Percentiles rank a stretch among this genome's conserved stretches.
These are phyloP conservation scores for Chesias legatella DNA, from an alignment of 2,888 invertebrate genomes.

Conservation along the genomic window DNA sequence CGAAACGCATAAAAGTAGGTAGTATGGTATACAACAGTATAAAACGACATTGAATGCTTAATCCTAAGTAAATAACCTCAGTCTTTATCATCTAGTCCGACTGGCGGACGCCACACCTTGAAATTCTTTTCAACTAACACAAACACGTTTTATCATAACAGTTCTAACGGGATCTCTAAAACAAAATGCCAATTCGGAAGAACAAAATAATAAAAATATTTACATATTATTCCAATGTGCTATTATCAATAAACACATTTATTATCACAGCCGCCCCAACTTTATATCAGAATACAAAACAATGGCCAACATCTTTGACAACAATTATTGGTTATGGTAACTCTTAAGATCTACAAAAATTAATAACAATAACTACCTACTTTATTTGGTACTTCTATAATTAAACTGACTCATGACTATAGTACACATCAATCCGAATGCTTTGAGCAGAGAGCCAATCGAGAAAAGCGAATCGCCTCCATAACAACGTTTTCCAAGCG, in stretches of 20 bases:
- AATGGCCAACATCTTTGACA: background rate
- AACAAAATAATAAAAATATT: no score
- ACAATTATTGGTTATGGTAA: conserved; percentile 2
- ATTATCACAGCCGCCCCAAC: conserved; percentile 4
- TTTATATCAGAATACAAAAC: background rate
- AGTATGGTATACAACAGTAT: conserved; percentile 5
- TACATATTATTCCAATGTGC: background rate
- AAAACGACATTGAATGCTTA: conserved; percentile 18
- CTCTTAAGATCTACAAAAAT: conserved; percentile 1
- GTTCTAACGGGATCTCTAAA: background rate
- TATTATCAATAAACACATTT: background rate
- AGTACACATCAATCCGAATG: no score
- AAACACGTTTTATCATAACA: background rate
- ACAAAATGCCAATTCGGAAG: background rate
- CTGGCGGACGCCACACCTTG: conserved; percentile 4
- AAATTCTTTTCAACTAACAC: background rate
- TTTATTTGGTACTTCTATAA: no score
- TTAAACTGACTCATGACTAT: no score
- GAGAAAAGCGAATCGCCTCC: no score
- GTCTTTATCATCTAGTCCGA: conserved; percentile 42
- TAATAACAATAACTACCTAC: background rate
- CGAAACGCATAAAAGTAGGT: background rate
- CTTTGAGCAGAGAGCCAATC: no score
- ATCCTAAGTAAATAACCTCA: conserved; percentile 44
- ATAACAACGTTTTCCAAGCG: no score